phyloP scores from a whole-genome alignment of 2,888 invertebrate genomes.

The Trissolcus japonicus region DNA sequence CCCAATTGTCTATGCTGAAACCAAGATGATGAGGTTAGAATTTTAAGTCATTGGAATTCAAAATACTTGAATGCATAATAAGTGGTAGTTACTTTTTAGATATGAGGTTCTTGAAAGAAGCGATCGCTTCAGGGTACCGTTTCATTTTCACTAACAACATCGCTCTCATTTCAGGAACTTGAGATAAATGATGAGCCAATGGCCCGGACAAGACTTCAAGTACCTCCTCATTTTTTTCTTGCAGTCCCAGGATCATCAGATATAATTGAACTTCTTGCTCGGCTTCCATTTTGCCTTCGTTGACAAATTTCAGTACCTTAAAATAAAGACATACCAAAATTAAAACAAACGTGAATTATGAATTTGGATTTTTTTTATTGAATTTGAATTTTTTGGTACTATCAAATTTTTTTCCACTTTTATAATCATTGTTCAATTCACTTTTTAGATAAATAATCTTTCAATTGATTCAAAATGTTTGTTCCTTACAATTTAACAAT shows the following conservation, averaged over 20 bases:
- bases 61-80: neutral
- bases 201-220: conserved; percentile 88
- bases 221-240: conserved; percentile 89
- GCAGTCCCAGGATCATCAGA: conserved; percentile 89
- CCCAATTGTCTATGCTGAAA: conserved; percentile 76
- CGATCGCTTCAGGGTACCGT: conserved; percentile 86
- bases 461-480: too few species aligned
- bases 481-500: too few species aligned
- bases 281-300: conserved; percentile 91
- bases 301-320: conserved; percentile 83
- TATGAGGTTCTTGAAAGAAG: conserved; percentile 85
- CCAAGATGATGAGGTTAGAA: neutral
- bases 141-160: conserved; percentile 85
- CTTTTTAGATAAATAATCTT: too few species aligned
- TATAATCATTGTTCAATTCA: too few species aligned
- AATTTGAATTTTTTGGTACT: conserved; percentile 2
- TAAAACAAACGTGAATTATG: neutral
- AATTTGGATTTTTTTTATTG: conserved; percentile 5
- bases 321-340: conserved; percentile 6
- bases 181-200: conserved; percentile 75
- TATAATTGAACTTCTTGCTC: conserved; percentile 96
- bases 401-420: neutral
- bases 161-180: conserved; percentile 82
- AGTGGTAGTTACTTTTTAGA: conserved; percentile 80
- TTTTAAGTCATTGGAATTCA: too few species aligned